Evolutionary conservation across 1,140 invertebrate species (phyloP).

Genomic region (Physella acuta): DNA sequence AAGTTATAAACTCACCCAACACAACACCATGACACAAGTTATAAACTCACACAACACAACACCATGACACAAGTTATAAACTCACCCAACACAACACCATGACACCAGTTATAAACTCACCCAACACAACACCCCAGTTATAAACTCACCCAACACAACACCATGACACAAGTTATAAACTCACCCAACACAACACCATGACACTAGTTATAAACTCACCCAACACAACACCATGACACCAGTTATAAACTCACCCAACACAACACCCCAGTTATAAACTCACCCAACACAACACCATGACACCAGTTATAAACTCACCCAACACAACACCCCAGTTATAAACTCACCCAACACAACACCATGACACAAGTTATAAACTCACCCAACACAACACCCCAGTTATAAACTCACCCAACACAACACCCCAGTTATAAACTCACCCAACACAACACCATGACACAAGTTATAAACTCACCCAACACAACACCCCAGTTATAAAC

Average conservation of each 20-base stretch:
- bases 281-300: constrained; percentile 81
- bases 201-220: too few relatives aligned
- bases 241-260: constrained; percentile 31
- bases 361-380: constrained; percentile 36
- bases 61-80: constrained; percentile 35
- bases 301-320: constrained; percentile 3
- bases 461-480: constrained; percentile 31
- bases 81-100: constrained; percentile 35
- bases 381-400: constrained; percentile 50
- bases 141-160: constrained; percentile 3
- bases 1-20: constrained; percentile 31
- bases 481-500: constrained; percentile 63
- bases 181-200: constrained; percentile 34
- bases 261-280: constrained; percentile 66
- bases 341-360: constrained; percentile 4
- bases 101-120: too few relatives aligned
- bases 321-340: constrained; percentile 9
- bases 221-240: constrained; percentile 33
- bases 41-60: constrained; percentile 2
- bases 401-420: constrained; percentile 84
- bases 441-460: constrained; percentile 33
- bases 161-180: constrained; percentile 36
- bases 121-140: constrained; percentile 6
- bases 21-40: too few relatives aligned
- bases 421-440: too few relatives aligned